These are phyloP conservation scores for Balanococcus diminutus DNA, from an alignment of 2,888 invertebrate genomes.

Conservation along the genomic window DNA sequence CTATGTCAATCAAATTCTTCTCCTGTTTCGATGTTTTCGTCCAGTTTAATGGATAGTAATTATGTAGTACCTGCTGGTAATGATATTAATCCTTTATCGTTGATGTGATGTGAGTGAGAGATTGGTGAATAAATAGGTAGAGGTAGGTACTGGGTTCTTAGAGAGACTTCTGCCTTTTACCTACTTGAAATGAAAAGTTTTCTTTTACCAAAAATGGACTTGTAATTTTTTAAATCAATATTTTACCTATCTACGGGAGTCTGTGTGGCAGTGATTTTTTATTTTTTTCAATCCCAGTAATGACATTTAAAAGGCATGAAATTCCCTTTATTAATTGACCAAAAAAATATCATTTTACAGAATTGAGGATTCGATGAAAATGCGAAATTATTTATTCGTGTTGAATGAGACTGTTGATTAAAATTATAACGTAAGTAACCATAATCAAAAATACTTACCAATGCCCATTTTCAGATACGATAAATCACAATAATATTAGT, in stretches of 20 bases:
- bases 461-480: background rate
- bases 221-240: too few species aligned
- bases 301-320: too few species aligned
- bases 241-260: too few species aligned
- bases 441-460: constrained; percentile 9
- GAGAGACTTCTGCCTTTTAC: too few species aligned
- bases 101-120: background rate
- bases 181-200: too few species aligned
- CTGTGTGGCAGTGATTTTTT: too few species aligned
- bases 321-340: too few species aligned
- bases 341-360: background rate
- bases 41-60: background rate
- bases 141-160: too few species aligned
- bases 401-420: background rate
- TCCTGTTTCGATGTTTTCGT: background rate
- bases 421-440: background rate
- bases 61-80: background rate
- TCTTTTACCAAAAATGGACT: too few species aligned
- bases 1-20: constrained; percentile 7
- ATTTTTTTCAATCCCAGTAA: too few species aligned
- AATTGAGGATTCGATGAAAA: background rate
- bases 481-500: background rate
- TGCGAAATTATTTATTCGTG: background rate
- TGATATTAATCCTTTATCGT: background rate
- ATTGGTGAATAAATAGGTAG: background rate